These are phyloP conservation scores for Standfussiana lucernea DNA, from an alignment of 2,888 invertebrate genomes.

Conservation along the genomic window DNA sequence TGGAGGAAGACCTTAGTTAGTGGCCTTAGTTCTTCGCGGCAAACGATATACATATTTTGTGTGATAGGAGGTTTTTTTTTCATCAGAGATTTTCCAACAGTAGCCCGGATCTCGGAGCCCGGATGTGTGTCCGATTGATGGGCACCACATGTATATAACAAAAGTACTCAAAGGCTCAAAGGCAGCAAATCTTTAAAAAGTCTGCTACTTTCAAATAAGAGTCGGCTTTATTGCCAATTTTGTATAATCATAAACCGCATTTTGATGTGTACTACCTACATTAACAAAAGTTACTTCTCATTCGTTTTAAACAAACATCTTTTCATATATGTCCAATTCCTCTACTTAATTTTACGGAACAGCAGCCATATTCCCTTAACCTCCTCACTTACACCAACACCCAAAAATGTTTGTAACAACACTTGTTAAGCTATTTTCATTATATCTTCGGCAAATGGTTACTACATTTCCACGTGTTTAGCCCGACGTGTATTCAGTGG, in stretches of 20 bases:
- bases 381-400: conserved; percentile 42
- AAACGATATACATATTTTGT: no score
- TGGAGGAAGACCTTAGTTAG: background rate
- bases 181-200: background rate
- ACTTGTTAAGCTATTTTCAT: conserved; percentile 77
- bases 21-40: background rate
- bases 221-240: background rate
- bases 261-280: no score
- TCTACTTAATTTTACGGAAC: background rate
- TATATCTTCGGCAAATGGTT: conserved; percentile 73
- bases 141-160: no score
- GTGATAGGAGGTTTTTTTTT: no score
- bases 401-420: conserved; percentile 69
- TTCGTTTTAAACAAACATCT: background rate
- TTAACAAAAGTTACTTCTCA: background rate
- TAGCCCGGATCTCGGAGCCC: no score
- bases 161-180: background rate
- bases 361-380: background rate
- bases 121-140: no score
- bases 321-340: background rate
- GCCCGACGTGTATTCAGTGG: conserved; percentile 48
- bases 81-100: no score
- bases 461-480: conserved; percentile 71
- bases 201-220: background rate
- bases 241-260: background rate